phyloP scores from a whole-genome alignment of 2,797 vertebrate genomes.

The Sebastes oblongus region DNA sequence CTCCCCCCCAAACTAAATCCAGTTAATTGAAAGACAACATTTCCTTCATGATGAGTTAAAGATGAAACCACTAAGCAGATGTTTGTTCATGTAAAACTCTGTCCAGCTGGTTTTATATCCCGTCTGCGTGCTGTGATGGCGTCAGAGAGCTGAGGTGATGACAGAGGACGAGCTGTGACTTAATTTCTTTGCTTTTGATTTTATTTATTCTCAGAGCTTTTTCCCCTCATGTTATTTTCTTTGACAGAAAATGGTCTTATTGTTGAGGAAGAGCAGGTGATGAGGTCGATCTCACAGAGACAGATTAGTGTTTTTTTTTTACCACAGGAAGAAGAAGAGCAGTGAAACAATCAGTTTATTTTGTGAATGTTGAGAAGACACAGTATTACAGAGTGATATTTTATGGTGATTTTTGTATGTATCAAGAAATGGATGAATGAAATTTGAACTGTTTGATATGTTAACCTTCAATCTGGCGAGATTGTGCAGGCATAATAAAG shows the following conservation, averaged over 20 bases:
- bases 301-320: conserved; percentile 39
- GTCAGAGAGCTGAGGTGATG: too few species aligned
- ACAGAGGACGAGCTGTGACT: conserved; percentile 11
- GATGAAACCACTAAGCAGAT: background rate
- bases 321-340: conserved; percentile 30
- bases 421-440: conserved; percentile 63
- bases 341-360: conserved; percentile 36
- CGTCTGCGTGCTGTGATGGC: too few species aligned
- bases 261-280: conserved; percentile 34
- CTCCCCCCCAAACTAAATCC: too few species aligned
- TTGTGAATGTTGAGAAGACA: conserved; percentile 65
- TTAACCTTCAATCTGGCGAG: conserved; percentile 73
- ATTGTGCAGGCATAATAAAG: conserved; percentile 81
- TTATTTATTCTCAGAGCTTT: conserved; percentile 76
- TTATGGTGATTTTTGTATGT: conserved; percentile 83
- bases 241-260: conserved; percentile 74
- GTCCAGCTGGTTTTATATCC: too few species aligned
- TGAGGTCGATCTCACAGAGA: background rate
- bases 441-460: conserved; percentile 73
- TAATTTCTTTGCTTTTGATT: conserved; percentile 1
- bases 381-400: conserved; percentile 74
- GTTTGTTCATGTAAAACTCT: background rate
- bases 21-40: too few species aligned
- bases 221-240: conserved; percentile 51
- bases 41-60: too few species aligned